Conservation (phyloP, 2,888 invertebrate genomes). For the Himalopsyche japonica region DNA sequence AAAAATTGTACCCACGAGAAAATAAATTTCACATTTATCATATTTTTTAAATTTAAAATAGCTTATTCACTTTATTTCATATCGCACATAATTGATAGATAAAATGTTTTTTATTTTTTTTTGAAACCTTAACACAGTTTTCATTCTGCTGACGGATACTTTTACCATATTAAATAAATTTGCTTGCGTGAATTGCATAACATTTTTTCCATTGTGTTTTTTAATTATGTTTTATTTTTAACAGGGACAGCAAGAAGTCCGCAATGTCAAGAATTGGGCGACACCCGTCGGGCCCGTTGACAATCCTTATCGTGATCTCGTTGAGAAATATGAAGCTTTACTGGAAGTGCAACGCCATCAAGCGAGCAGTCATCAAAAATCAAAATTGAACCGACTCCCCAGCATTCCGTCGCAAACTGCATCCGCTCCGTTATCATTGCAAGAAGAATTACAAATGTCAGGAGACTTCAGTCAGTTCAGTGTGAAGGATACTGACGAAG, state of each 20-base stretch:
- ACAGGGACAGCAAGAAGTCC: constrained; percentile 30
- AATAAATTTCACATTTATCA: too few species aligned
- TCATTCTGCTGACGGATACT: too few species aligned
- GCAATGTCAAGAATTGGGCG: constrained; percentile 35
- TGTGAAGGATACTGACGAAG: constrained; percentile 67
- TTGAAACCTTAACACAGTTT: too few species aligned
- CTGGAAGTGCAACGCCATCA: constrained; percentile 75
- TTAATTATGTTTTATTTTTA: not conserved
- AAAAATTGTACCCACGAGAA: too few species aligned
- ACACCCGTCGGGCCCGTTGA: constrained; percentile 48
- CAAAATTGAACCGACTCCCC: constrained; percentile 45
- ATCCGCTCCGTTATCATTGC: constrained; percentile 60
- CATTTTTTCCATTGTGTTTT: not conserved
- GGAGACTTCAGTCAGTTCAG: constrained; percentile 71
- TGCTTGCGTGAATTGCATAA: not conserved
- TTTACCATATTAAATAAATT: too few species aligned
- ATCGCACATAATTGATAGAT: not conserved
- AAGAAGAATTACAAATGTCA: constrained; percentile 76
- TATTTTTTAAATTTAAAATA: not conserved
- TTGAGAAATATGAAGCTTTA: constrained; percentile 84
- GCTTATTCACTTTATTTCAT: not conserved
- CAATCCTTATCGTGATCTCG: constrained; percentile 78
- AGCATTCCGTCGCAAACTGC: constrained; percentile 47
- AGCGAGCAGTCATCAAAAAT: constrained; percentile 57
- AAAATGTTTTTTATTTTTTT: too few species aligned